phyloP scores from a whole-genome alignment of 2,113 vertebrate species.

The Dipodomys merriami region DNA sequence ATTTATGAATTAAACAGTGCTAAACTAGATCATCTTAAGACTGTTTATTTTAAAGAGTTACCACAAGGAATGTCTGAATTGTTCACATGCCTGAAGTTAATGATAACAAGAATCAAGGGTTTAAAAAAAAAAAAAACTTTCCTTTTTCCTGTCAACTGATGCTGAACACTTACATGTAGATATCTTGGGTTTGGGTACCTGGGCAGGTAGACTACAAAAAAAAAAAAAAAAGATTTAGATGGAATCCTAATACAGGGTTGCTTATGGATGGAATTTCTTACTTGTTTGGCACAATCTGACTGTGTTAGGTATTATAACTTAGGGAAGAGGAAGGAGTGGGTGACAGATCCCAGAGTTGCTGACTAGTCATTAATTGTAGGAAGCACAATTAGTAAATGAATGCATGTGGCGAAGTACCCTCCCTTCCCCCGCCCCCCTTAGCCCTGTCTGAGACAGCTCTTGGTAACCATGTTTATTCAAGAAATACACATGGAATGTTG shows the following conservation, averaged over 20 bases:
- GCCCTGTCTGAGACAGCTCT: background rate
- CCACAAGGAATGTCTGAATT: constrained; percentile 74
- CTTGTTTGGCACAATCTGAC: constrained; percentile 3
- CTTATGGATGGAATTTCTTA: constrained; percentile 24
- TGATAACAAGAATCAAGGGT: constrained; percentile 68
- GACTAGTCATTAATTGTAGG: background rate
- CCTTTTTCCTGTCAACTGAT: background rate
- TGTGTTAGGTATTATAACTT: constrained; percentile 6
- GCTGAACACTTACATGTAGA: background rate
- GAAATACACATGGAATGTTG: background rate
- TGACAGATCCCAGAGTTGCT: background rate
- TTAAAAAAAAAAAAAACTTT: background rate
- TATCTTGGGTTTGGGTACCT: background rate
- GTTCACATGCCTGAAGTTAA: constrained; percentile 72
- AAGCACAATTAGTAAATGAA: constrained; percentile 15
- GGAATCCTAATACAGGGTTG: background rate
- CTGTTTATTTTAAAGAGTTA: constrained; percentile 74
- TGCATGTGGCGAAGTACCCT: background rate
- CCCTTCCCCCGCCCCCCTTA: background rate
- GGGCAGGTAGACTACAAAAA: background rate
- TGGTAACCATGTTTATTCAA: background rate
- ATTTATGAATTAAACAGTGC: constrained; percentile 69
- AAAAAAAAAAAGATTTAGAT: background rate
- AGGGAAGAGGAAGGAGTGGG: background rate
- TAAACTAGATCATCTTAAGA: constrained; percentile 58